These are phyloP conservation scores for Apus apus DNA, from an alignment of 2,113 vertebrate species.

Conservation along the genomic window DNA sequence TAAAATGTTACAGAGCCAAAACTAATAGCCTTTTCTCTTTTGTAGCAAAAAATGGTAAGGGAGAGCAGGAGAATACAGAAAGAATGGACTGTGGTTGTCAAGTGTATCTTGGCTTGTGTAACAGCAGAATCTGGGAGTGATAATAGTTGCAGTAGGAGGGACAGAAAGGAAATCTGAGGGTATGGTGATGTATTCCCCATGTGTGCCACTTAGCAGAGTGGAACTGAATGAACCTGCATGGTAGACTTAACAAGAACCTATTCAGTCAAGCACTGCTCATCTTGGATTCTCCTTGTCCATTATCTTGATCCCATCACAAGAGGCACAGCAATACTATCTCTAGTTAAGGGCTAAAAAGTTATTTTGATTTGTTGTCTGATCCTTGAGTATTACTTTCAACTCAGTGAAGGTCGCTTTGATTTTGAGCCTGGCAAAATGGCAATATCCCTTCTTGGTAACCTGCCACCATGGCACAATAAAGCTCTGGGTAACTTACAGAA, in stretches of 20 bases:
- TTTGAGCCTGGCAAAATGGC: not conserved
- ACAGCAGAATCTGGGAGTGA: not conserved
- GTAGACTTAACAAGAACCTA: not conserved
- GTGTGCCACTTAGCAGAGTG: not conserved
- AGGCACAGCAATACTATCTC: not conserved
- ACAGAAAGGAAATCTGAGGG: not conserved
- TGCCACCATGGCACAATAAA: not conserved
- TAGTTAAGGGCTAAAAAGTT: not conserved
- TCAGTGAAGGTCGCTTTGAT: not conserved
- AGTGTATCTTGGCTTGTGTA: not conserved
- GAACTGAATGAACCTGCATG: not conserved
- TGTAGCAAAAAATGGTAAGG: not conserved
- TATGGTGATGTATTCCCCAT: not conserved
- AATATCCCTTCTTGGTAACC: not conserved
- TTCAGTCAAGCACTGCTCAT: not conserved
- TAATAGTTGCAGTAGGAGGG: not conserved
- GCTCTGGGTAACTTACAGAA: not conserved
- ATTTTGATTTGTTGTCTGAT: not conserved
- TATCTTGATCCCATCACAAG: not conserved
- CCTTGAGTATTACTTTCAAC: not conserved
- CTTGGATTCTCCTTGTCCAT: not conserved
- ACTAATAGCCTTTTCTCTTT: not conserved
- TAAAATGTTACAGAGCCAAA: not conserved
- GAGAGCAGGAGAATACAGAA: not conserved
- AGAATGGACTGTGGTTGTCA: not conserved